Percentiles rank a stretch among this genome's conserved stretches.
phyloP scores from a whole-genome alignment of 2,797 vertebrate genomes.

The Mormyrops attenuatus region DNA sequence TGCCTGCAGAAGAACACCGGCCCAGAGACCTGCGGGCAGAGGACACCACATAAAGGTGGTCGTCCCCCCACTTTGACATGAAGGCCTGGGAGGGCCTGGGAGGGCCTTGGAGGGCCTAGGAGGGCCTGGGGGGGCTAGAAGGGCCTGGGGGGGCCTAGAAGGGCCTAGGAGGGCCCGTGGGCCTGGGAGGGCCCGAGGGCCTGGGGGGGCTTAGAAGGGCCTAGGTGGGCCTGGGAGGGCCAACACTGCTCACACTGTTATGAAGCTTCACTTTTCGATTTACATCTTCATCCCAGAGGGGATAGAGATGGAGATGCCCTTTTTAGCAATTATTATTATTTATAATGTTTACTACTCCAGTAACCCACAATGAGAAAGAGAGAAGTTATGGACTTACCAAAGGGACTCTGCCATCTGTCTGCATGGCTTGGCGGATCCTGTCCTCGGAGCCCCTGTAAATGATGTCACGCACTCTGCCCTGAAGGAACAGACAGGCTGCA shows the following conservation, averaged over 20 bases:
- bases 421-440: conserved; percentile 62
- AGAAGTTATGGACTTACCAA: conserved; percentile 59
- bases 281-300: neutral
- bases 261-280: neutral
- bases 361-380: neutral
- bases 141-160: too few species aligned
- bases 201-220: neutral
- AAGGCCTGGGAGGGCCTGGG: neutral
- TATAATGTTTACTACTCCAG: neutral
- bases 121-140: too few species aligned
- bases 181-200: neutral
- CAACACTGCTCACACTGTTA: neutral
- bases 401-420: conserved; percentile 72
- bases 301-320: neutral
- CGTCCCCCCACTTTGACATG: neutral
- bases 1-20: conserved; percentile 80
- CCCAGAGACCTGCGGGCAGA: conserved; percentile 74
- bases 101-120: too few species aligned
- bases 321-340: neutral
- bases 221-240: neutral
- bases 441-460: conserved; percentile 71
- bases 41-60: neutral
- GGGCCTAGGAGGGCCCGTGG: too few species aligned
- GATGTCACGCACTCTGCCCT: conserved; percentile 77
- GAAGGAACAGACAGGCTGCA: neutral